Percentiles rank a stretch among this genome's conserved stretches.
Evolutionary conservation across 2,113 vertebrate species (phyloP).

Genomic region (Sinocyclocheilus maitianheensis): DNA sequence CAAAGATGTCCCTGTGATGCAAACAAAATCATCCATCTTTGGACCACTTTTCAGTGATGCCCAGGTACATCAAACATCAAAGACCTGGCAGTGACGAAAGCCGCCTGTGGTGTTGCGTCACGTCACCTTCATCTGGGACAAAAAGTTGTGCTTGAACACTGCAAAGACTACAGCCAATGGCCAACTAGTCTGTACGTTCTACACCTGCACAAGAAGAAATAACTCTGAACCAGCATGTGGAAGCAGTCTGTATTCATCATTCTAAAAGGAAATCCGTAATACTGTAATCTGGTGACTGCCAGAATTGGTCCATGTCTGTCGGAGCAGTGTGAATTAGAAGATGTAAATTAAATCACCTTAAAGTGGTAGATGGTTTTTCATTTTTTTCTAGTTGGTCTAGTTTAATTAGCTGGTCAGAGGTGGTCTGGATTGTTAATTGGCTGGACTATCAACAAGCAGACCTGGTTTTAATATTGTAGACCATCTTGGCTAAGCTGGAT

Average conservation of each 20-base stretch:
- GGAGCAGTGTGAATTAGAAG: not conserved
- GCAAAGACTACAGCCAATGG: not conserved
- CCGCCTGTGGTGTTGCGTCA: not conserved
- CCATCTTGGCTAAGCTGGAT: not conserved
- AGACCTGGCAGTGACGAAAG: not conserved
- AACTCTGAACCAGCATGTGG: not conserved
- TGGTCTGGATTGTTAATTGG: not conserved
- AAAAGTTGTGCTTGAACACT: not conserved
- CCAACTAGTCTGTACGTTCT: not conserved
- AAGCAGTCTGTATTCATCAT: not conserved
- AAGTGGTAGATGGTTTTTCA: not conserved
- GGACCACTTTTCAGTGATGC: not conserved
- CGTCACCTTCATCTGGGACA: not conserved
- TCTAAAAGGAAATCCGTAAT: not conserved
- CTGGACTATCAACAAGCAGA: not conserved
- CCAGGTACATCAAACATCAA: not conserved
- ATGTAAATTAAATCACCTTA: not conserved
- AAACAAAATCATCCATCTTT: not conserved
- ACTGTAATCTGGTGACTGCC: not conserved
- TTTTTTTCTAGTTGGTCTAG: not conserved
- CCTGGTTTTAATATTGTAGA: slow-evolving; percentile 7
- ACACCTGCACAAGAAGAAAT: not conserved
- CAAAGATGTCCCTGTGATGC: not conserved
- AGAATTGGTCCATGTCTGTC: too few species aligned
- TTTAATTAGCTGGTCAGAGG: not conserved